Conservation (phyloP, 2,888 invertebrate genomes). For the Acleris cristana region DNA sequence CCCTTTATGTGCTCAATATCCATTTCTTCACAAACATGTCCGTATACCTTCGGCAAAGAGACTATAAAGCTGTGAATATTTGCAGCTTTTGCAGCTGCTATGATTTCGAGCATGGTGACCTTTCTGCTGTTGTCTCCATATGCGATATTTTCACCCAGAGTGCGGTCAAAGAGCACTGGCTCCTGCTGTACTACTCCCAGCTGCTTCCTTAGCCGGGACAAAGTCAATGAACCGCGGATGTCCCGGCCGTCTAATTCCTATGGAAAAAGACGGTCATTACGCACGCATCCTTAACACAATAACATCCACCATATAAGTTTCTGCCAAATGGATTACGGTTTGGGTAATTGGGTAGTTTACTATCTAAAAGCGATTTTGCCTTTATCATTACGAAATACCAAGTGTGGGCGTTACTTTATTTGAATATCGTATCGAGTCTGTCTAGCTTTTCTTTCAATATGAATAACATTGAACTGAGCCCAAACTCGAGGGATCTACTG, state of each 20-base stretch:
- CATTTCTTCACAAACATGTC: neutral
- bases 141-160: slow-evolving; percentile 93
- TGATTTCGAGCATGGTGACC: slow-evolving; percentile 88
- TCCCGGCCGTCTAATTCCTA: slow-evolving; percentile 84
- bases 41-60: slow-evolving; percentile 85
- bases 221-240: slow-evolving; percentile 82
- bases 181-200: slow-evolving; percentile 94
- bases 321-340: too few species aligned
- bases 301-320: too few species aligned
- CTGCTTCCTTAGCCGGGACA: slow-evolving; percentile 87
- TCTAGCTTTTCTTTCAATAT: too few species aligned
- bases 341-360: too few species aligned
- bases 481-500: too few species aligned
- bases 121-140: slow-evolving; percentile 91
- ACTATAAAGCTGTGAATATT: slow-evolving; percentile 92
- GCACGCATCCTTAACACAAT: neutral
- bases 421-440: too few species aligned
- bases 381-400: too few species aligned
- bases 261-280: neutral
- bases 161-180: slow-evolving; percentile 92
- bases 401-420: too few species aligned
- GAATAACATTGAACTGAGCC: too few species aligned
- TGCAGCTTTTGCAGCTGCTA: slow-evolving; percentile 89
- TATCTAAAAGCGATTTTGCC: too few species aligned
- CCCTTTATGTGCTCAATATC: neutral